Conservation (phyloP, 35 echinoderm and acorn worm genomes). For the Amphiura filiformis region DNA sequence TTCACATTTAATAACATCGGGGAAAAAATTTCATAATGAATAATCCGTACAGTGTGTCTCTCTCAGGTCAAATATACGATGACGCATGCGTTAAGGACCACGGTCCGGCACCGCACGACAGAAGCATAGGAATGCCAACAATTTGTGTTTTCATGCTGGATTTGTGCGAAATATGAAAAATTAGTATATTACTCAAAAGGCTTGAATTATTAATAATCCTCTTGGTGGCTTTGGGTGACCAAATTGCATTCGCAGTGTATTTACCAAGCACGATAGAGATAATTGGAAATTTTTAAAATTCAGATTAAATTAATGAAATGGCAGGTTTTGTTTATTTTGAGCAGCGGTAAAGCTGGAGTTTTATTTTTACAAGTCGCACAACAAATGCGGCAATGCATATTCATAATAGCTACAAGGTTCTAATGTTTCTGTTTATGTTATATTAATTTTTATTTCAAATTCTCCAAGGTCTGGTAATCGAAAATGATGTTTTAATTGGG, state of each 20-base stretch:
- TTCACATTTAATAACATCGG: slow-evolving; percentile 15
- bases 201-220: background rate
- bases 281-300: slow-evolving; percentile 9
- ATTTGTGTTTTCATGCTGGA: background rate
- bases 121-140: background rate
- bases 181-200: too few species aligned
- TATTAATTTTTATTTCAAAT: too few species aligned
- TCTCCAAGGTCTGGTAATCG: too few species aligned
- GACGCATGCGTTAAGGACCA: background rate
- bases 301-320: background rate
- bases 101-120: background rate
- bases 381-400: too few species aligned
- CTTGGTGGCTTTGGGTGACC: background rate
- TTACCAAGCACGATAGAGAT: background rate
- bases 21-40: slow-evolving; percentile 15
- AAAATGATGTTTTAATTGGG: too few species aligned
- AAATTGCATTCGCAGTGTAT: background rate
- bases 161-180: background rate
- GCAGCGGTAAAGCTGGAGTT: too few species aligned
- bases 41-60: background rate
- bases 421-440: too few species aligned
- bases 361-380: too few species aligned
- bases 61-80: background rate
- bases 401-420: too few species aligned
- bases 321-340: background rate